Percentiles rank a stretch among this genome's conserved stretches.
phyloP scores from a whole-genome alignment of 2,888 invertebrate species.

The Therioaphis trifolii region DNA sequence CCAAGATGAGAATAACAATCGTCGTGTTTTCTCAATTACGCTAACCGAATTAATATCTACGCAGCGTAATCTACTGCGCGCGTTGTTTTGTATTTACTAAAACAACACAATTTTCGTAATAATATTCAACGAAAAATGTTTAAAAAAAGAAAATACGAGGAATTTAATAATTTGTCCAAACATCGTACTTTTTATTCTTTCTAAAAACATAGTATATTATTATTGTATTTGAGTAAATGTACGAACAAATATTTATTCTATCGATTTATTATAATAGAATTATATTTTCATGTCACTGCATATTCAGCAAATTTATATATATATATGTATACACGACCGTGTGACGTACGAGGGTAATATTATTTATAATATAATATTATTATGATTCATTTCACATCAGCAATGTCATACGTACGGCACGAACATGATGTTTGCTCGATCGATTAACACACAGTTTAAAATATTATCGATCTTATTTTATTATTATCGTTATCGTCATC shows the following conservation, averaged over 20 bases:
- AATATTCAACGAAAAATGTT: background rate
- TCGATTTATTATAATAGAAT: slow-evolving; percentile 46
- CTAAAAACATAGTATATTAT: background rate
- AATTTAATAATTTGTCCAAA: slow-evolving; percentile 41
- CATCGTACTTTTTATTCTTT: slow-evolving; percentile 16
- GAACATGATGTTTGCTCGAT: background rate
- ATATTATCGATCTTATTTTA: no score
- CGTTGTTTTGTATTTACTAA: slow-evolving; percentile 32
- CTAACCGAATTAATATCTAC: slow-evolving; percentile 32
- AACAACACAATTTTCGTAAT: background rate
- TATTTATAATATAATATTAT: background rate
- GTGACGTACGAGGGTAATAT: slow-evolving; percentile 10
- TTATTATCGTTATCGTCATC: no score
- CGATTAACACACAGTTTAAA: background rate
- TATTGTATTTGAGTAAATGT: slow-evolving; percentile 28
- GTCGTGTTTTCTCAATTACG: slow-evolving; percentile 20
- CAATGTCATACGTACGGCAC: background rate
- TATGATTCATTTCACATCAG: slow-evolving; percentile 2
- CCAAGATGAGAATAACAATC: background rate
- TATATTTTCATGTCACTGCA: background rate
- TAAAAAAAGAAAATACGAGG: background rate
- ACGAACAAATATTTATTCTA: slow-evolving; percentile 39
- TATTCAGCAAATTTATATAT: no score
- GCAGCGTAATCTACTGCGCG: background rate
- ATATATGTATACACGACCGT: no score